Evolutionary conservation across 2,888 invertebrate genomes (phyloP), one percentile per base, ranked within the genome.

Genomic region (Furcula furcula): DNA sequence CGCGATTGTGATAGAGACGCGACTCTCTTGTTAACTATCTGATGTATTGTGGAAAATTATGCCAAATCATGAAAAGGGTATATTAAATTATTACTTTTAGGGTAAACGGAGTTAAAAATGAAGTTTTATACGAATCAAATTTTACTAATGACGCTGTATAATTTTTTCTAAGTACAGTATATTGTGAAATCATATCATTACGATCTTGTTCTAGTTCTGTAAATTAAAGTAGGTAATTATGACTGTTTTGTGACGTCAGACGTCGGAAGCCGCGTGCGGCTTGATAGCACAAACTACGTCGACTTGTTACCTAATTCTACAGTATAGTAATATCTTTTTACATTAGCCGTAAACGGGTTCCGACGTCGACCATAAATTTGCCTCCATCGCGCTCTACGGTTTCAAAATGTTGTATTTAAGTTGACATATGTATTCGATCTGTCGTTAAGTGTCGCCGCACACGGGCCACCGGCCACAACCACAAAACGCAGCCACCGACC

Each of bases 61-160:
- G 86, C 84, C 85, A 85, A 87, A 87, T 85, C 86, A 84, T 82
- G 82, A 72, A 74, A 83, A 79, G 83, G 85, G 82, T 85, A 85
- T 83, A 81, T 79, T 81, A 73, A 81, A 79, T 76, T 79, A 76
- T 81, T 83, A 82, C 77, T 75, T 82, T 80, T 84, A 83, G 79
- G 73, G 74, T 84, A 77, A 78, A 76, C 72, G 74, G 69, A 69
- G 74, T 76, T 77, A 66, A 75, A n/a, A 76, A 77, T 76, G 76
- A 74, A 76, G 76, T 85, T 85, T 85, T 84, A 76, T 81, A 83
- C 62, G 63, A 83, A 80, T 80, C 76, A 78, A 80, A 78, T 80
- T 81, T 83, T 83, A 79, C 70, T 76, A 77, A 69, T 71, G 71
- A 75, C 69, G 62, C 74, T 78, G 66, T 83, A 76, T 81, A 74